These are phyloP conservation scores for Microtus pennsylvanicus DNA, from an alignment of 2,113 vertebrate species.

Conservation along the genomic window DNA sequence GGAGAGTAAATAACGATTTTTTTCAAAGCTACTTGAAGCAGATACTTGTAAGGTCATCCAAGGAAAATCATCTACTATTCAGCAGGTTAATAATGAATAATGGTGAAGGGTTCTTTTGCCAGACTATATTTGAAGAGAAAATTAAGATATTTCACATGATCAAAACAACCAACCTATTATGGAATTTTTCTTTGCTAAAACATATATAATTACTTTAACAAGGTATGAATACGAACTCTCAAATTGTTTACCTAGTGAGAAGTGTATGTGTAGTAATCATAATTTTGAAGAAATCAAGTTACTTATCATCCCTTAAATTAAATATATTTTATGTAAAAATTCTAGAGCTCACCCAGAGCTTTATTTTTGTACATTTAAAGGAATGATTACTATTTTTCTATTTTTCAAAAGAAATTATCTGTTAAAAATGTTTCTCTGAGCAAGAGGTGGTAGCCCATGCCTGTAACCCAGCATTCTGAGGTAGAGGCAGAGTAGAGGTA, in stretches of 20 bases:
- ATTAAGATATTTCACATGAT: slow-evolving; percentile 33
- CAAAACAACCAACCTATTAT: slow-evolving; percentile 46
- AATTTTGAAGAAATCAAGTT: slow-evolving; percentile 56
- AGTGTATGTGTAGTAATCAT: neutral
- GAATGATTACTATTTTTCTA: slow-evolving; percentile 23
- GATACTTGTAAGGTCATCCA: slow-evolving; percentile 51
- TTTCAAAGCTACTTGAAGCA: slow-evolving; percentile 62
- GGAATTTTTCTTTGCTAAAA: slow-evolving; percentile 46
- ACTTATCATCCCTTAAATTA: neutral
- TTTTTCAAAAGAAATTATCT: slow-evolving; percentile 23
- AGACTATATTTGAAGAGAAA: slow-evolving; percentile 41
- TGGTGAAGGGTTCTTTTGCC: slow-evolving; percentile 29
- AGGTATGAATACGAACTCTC: slow-evolving; percentile 31
- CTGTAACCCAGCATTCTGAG: neutral
- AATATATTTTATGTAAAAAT: slow-evolving; percentile 30
- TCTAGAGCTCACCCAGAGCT: slow-evolving; percentile 15
- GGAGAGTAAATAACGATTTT: slow-evolving; percentile 60
- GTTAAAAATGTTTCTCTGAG: slow-evolving; percentile 5
- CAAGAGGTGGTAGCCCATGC: neutral
- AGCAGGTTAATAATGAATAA: slow-evolving; percentile 48
- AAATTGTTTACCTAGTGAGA: slow-evolving; percentile 43
- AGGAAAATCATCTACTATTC: slow-evolving; percentile 47
- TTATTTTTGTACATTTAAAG: slow-evolving; percentile 13
- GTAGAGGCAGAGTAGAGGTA: neutral
- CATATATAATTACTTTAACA: slow-evolving; percentile 52